Evolutionary conservation across 2,797 vertebrate species (phyloP), one percentile per base, ranked within the genome.

Genomic region (Atherinosoma microstoma): DNA sequence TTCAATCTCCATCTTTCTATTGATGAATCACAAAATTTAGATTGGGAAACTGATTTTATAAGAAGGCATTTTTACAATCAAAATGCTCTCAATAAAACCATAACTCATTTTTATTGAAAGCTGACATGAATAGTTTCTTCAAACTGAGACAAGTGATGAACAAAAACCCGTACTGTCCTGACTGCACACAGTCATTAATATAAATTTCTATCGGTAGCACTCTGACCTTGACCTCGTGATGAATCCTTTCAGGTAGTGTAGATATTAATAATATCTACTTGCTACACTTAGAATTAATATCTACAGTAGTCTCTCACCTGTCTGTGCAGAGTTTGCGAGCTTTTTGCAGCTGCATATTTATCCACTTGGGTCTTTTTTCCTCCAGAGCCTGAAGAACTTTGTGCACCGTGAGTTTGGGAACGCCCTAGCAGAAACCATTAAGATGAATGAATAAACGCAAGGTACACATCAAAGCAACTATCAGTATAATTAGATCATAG

Each of bases 341-440:
- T 85, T 96, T 97, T 90, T 95, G 94, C 86, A 99, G 91, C 78
- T 99, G 97, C 74, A 87, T 83, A 83, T 94, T 93, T 75, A 93
- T 96, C 97, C 97, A 99, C 78, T 97, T 97, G 71, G 97, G 97
- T 84, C 92, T 94, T 76, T 94, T 94, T 75, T 95, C 96, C 79
- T 98, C 96, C 68, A 98, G 94, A 78, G 82, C 92, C 90, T 96
- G 95, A 73, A 97, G 91, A 53, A 98, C 95, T 90, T 96, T 97
- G 69, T 95, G 96, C 60, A 95, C 93, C 61, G 92, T 88, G 69
- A 95, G 95, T 87, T 96, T 96, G 68, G 95, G 94, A 83, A 93
- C 92, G 59, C 91, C 94, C 89, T 93, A 78, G 12, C 45, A 62
- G 47, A 80, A 27, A 70, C 2, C 36, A 76, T 54, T 45, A 57